Conservation (phyloP, 2,888 invertebrate genomes). For the Pterostichus niger region DNA sequence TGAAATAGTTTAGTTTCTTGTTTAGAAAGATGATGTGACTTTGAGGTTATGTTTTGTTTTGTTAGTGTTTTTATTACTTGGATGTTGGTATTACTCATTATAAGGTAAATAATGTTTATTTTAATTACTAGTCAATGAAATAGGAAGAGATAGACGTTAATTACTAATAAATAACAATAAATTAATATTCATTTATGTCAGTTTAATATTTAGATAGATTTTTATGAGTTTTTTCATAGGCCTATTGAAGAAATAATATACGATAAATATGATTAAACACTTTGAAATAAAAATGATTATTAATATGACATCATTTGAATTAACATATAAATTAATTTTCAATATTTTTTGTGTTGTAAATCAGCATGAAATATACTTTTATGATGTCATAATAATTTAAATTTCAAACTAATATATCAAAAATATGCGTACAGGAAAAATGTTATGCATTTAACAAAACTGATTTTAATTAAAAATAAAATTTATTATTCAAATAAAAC, state of each 20-base stretch:
- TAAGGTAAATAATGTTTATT: conserved; percentile 12
- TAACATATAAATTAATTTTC: conserved; percentile 39
- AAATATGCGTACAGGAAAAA: background rate
- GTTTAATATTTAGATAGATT: background rate
- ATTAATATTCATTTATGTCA: conserved; percentile 34
- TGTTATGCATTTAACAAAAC: background rate
- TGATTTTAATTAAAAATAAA: too few relatives aligned
- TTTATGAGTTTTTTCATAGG: background rate
- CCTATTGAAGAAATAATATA: background rate
- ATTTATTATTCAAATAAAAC: background rate
- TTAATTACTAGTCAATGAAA: conserved; percentile 1
- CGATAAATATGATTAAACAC: conserved; percentile 25
- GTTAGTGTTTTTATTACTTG: conserved; percentile 29
- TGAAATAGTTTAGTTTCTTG: conserved; percentile 29
- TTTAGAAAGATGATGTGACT: conserved; percentile 1
- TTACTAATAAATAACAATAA: conserved; percentile 5
- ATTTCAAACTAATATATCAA: conserved; percentile 25
- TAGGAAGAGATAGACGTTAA: too few relatives aligned
- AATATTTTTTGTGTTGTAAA: conserved; percentile 13
- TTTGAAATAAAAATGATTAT: conserved; percentile 27
- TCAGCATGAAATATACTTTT: conserved; percentile 21
- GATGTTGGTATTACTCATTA: conserved; percentile 13
- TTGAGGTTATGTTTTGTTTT: conserved; percentile 13
- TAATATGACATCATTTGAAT: conserved; percentile 41
- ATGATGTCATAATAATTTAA: conserved; percentile 34